Base-by-base conservation (phyloP, 2,113 vertebrate genomes). In the Sclerurus mexicanus region DNA sequence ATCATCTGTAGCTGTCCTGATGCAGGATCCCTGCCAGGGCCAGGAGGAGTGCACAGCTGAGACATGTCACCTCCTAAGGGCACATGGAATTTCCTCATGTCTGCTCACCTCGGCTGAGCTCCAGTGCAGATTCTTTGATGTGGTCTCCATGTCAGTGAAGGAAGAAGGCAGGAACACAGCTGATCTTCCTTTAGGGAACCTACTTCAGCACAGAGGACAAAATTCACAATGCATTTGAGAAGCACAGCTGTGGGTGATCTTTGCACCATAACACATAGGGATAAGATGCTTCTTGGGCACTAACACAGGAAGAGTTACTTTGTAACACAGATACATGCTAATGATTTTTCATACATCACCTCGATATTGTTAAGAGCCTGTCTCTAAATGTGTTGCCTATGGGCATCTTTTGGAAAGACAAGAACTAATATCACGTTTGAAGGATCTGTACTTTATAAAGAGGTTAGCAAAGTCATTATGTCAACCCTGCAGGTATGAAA, bases 251-350 rank as follows among this genome's bases (percentile, higher is more conserved):
- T 27, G 28, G 5, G 13, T 60, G 62, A 47, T 33, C 21, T 37
- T 49, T 50, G 42, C n/a, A 33, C 17, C 4, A 3, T 1, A 7
- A 37, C 6, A 39, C 33, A 18, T 6, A 16, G 0, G 1, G 4
- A 25, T 10, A 27, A 25, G 12, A 30, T 7, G 10, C 4, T 39
- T 74, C 39, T 53, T 9, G 37, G 46, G 30, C 20, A 9, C 69
- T 12, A 25, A 16, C 10, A n/a, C 22, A 56, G 39, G 52, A 28
- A 19, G 2, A 44, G 30, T 11, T 13, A 7, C 28, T 42, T 71
- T 24, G 14, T 44, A 39, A 62, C 31, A 69, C 22, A 40, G 39
- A 18, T 31, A n/a, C 10, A 39, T 88, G 40, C 42, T 39, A 39
- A 77, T 23, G 28, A 30, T 13, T 16, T 62, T 64, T 71, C 37